phyloP scores from a whole-genome alignment of 2,888 invertebrate species.

The Campoplex capitator region DNA sequence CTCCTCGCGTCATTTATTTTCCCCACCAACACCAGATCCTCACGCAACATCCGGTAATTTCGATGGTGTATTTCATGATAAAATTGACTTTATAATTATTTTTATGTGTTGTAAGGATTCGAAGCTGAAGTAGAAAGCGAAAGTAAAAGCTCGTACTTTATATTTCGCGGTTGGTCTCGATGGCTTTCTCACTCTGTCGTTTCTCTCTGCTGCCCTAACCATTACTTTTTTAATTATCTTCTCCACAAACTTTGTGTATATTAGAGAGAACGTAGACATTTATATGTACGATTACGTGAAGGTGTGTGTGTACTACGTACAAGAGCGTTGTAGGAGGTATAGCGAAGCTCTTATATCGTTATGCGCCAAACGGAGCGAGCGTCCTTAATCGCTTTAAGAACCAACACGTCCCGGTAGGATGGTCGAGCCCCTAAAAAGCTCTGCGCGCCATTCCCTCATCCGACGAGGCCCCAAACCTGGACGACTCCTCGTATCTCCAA shows the following conservation, averaged over 20 bases:
- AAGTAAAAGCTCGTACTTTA: conserved; percentile 49
- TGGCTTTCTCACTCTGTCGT: conserved; percentile 68
- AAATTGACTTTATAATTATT: neutral
- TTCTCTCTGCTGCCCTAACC: conserved; percentile 69
- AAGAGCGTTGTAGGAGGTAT: conserved; percentile 35
- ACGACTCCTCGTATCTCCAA: neutral
- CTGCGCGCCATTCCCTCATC: conserved; percentile 49
- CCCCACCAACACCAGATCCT: too few species aligned
- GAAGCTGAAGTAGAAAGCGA: conserved; percentile 26
- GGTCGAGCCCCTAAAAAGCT: conserved; percentile 67
- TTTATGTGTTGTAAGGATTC: neutral
- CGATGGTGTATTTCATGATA: neutral
- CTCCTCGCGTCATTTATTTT: too few species aligned
- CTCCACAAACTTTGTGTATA: conserved; percentile 51
- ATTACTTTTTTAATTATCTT: conserved; percentile 81
- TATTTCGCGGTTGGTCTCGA: conserved; percentile 65
- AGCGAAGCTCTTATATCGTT: conserved; percentile 73
- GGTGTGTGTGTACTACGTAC: conserved; percentile 2
- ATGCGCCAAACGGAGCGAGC: conserved; percentile 75
- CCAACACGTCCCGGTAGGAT: conserved; percentile 62
- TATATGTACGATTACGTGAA: neutral
- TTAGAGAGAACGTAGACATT: neutral
- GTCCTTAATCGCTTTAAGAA: conserved; percentile 78
- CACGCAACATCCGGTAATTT: neutral
- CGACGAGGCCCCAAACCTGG: conserved; percentile 6